Evolutionary conservation across 1,140 invertebrate species (phyloP), one percentile per base, ranked within the genome.

Genomic region (Triops cancriformis): DNA sequence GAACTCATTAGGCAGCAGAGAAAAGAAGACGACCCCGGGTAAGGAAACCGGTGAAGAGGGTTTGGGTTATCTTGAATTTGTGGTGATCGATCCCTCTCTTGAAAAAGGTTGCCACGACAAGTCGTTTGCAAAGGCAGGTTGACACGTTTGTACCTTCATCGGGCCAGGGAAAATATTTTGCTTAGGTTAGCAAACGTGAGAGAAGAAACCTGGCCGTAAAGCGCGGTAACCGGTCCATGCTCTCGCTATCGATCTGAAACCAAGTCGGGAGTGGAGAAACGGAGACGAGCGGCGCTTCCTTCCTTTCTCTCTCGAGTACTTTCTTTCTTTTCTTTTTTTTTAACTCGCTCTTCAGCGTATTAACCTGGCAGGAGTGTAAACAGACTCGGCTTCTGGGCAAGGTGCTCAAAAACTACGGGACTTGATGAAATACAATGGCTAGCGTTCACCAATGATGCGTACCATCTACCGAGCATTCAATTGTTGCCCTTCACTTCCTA

Each of bases 161-260:
- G 51, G 14, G 23, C 31, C 9, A 23, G 51, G 51, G 51, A 23
- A 64, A 64, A 64, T 64, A 64, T 64, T 64, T 64, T 64, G 51
- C 51, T 64, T 64, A 64, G 51, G 51, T 64, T 64, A 64, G 51
- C 51, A 64, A 64, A 64, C 51, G 51, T 23, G 51, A 14, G 23
- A 23, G 51, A 64, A 64, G 51, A 64, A 64, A 64, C 51, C 51
- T 64, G 51, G 51, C 14, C 51, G 45, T 64, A 23, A 64, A 64
- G 51, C 23, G 51, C 23, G 51, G 51, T 64, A 64, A 64, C 51
- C 9, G 51, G 51, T 64, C 14, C 51, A 64, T 23, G 51, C 51
- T 64, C 51, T 18, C 23, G 51, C 51, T 64, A 64, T 64, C 51
- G 51, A 64, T 64, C 51, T 64, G 23, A 23, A 64, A 23, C 3